These are phyloP conservation scores for Hirundichthys speculiger DNA, from an alignment of 2,113 vertebrate species.

Conservation along the genomic window DNA sequence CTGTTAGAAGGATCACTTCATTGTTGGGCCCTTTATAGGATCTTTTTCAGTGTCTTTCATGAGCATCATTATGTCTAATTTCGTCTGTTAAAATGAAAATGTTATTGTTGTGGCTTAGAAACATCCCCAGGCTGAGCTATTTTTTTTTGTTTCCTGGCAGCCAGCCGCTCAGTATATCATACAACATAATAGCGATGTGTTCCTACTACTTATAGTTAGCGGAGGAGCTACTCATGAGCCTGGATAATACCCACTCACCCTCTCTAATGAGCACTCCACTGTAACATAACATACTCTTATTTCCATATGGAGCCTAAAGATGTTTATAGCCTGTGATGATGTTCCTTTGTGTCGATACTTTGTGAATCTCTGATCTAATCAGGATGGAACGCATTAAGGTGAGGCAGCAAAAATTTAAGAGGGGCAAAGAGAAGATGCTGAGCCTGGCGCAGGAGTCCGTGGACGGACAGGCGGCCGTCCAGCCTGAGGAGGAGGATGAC, in stretches of 20 bases:
- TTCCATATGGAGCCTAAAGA: constrained; percentile 39
- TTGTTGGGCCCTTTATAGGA: background rate
- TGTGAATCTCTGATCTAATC: constrained; percentile 65
- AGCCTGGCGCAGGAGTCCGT: constrained; percentile 90
- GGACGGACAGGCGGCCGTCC: constrained; percentile 83
- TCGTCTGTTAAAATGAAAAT: constrained; percentile 9
- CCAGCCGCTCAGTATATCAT: constrained; percentile 21
- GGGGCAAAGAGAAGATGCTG: constrained; percentile 96
- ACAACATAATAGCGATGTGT: constrained; percentile 41
- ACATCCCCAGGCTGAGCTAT: constrained; percentile 4
- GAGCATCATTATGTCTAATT: constrained; percentile 3
- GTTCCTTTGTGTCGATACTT: constrained; percentile 47
- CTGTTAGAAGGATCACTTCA: too few species aligned
- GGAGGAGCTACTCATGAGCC: constrained; percentile 45
- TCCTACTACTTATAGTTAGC: constrained; percentile 56
- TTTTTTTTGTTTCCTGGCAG: constrained; percentile 42
- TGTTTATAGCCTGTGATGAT: constrained; percentile 40
- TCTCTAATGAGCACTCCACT: constrained; percentile 52
- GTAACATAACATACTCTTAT: constrained; percentile 42
- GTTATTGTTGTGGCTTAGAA: constrained; percentile 25
- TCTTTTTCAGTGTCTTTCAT: background rate
- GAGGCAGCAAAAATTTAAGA: constrained; percentile 97
- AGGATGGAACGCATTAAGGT: constrained; percentile 99
- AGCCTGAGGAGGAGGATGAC: constrained; percentile 83
- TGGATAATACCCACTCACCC: constrained; percentile 42